phyloP scores from a whole-genome alignment of 2,797 vertebrate species.

The Eulemur rubriventer region DNA sequence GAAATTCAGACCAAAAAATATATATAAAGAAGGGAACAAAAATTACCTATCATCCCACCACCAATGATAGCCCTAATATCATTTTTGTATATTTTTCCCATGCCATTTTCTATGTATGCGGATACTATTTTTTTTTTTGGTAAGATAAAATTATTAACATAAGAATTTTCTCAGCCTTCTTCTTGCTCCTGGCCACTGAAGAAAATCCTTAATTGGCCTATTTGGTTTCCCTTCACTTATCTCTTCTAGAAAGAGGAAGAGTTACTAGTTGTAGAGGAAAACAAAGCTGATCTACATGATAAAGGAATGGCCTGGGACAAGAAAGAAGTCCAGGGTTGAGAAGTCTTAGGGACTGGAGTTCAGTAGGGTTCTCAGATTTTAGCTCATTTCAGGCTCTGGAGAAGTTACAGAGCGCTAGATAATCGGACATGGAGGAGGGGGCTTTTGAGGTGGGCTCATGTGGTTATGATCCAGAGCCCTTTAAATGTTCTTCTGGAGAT shows the following conservation, averaged over 20 bases:
- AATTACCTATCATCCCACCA: neutral
- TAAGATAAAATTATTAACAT: neutral
- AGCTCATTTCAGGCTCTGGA: neutral
- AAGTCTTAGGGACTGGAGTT: neutral
- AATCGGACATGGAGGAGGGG: too few species aligned
- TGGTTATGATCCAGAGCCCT: neutral
- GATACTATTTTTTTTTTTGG: neutral
- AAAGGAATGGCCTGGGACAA: neutral
- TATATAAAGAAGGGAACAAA: constrained; percentile 30
- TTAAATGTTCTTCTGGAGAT: constrained; percentile 23
- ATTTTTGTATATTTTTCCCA: neutral
- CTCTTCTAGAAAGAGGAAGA: neutral
- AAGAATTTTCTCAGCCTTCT: neutral
- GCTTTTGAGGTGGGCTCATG: neutral
- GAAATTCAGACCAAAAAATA: constrained; percentile 53
- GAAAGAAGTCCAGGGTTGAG: neutral
- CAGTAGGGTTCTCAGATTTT: neutral
- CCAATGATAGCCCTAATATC: neutral
- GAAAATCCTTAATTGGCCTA: neutral
- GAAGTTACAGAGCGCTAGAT: neutral
- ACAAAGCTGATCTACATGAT: neutral
- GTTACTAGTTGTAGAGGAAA: neutral
- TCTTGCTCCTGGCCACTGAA: neutral
- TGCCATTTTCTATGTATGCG: neutral
- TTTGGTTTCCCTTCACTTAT: neutral